Conservation (phyloP, 2,888 invertebrate species). For the Elmis aenea region DNA sequence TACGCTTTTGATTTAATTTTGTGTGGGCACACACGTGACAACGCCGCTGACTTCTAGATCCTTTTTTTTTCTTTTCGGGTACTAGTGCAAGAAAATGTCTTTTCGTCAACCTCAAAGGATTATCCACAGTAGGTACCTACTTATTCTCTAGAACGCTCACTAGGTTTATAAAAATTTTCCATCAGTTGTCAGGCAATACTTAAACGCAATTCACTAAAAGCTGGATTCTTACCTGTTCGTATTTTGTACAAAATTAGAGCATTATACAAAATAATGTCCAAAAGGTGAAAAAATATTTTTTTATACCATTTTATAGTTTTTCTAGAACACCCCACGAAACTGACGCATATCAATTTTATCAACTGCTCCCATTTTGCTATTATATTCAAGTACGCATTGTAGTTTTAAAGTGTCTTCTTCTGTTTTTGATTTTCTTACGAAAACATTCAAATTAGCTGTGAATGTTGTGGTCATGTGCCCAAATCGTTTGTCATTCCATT, state of each 20-base stretch:
- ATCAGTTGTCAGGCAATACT: slow-evolving; percentile 18
- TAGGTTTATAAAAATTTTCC: slow-evolving; percentile 13
- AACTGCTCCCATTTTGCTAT: slow-evolving; percentile 29
- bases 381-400: slow-evolving; percentile 27
- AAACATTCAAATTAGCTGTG: slow-evolving; percentile 14
- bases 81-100: slow-evolving; percentile 12
- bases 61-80: slow-evolving; percentile 11
- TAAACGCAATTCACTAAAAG: slow-evolving; percentile 20
- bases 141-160: background rate
- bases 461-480: slow-evolving; percentile 27
- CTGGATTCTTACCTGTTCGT: slow-evolving; percentile 15
- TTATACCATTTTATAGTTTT: slow-evolving; percentile 19
- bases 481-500: slow-evolving; percentile 34
- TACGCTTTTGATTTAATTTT: slow-evolving; percentile 3
- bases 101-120: slow-evolving; percentile 10
- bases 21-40: slow-evolving; percentile 15
- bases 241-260: slow-evolving; percentile 15
- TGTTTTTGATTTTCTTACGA: slow-evolving; percentile 17
- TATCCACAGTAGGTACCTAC: slow-evolving; percentile 2
- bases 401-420: slow-evolving; percentile 26
- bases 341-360: slow-evolving; percentile 28
- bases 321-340: slow-evolving; percentile 12
- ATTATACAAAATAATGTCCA: slow-evolving; percentile 5
- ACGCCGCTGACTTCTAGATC: slow-evolving; percentile 5
- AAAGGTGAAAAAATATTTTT: slow-evolving; percentile 14